Evolutionary conservation across 2,797 vertebrate genomes (phyloP), one percentile per base, ranked within the genome.

Genomic region (Chaunax sp.): DNA sequence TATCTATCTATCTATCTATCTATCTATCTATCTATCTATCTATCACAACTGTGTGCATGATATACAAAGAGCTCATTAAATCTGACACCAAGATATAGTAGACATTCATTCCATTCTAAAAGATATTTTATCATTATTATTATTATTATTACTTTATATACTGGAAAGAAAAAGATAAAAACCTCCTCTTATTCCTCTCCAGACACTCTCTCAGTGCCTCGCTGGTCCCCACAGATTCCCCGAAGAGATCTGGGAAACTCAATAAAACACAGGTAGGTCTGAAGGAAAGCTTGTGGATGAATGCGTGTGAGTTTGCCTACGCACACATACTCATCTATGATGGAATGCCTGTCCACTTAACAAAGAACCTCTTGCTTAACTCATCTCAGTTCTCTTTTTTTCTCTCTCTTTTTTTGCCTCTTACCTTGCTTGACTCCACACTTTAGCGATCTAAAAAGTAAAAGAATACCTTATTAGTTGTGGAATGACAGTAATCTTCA

Each of bases 181-280:
- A 59, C 18, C 20, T 23, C 56, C 25, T 45, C 3, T 64, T 79
- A 28, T 47, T 40, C 19, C 38, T 78, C 68, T 50, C 3, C 84
- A 99, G 98, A 99, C 90, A 99, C 96, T 14, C 95, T 99, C 69
- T 98, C 97, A 89, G 98, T 99, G 93, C 98, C 98, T 82, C 96
- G 97, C 91, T 99, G 98, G 98, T 99, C 98, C 79, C 97, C 98
- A 5, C 98, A 99, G 94, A 97, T 98, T 90, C 96, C 98, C 78
- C 95, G 97, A 64, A 94, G 98, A 95, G 98, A 99, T 92, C 92
- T 99, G 28, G 96, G 98, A 92, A 99, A 99, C 93, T 99, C 98
- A 61, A 99, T 99, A 88, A 99, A 99, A 95, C 98, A 99, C 96
- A 98, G 98, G 98, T 99, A 94, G 6, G 83, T 45, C 58, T 55